A percentile compares a stretch with the other conserved stretches of the same genome.
phyloP scores from a whole-genome alignment of 2,888 invertebrate genomes.

The Cryptocephalus primarius region DNA sequence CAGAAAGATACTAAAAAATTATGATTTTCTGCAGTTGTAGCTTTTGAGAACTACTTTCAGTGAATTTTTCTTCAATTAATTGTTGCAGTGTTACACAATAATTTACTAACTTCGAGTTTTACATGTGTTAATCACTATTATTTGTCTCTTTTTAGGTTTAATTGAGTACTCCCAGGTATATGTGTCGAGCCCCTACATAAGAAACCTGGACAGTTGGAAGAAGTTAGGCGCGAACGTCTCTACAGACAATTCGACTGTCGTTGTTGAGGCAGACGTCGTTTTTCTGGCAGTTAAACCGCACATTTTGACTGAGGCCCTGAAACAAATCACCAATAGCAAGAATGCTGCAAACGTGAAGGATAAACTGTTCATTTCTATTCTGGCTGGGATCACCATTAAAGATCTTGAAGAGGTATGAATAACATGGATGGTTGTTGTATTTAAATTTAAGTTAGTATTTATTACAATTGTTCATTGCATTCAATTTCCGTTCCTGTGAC shows the following conservation, averaged over 20 bases:
- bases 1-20: too few relatives aligned
- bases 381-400: slow-evolving; percentile 63
- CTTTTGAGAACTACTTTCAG: too few relatives aligned
- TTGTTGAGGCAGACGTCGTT: slow-evolving; percentile 55
- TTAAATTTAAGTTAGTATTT: too few relatives aligned
- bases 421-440: neutral
- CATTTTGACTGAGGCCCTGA: slow-evolving; percentile 49
- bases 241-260: slow-evolving; percentile 54
- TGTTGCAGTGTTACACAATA: too few relatives aligned
- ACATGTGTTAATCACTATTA: neutral
- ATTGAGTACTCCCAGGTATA: slow-evolving; percentile 54
- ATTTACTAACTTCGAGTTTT: too few relatives aligned
- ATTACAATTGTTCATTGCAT: too few relatives aligned
- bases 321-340: slow-evolving; percentile 29
- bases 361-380: slow-evolving; percentile 68
- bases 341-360: slow-evolving; percentile 26
- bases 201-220: slow-evolving; percentile 56
- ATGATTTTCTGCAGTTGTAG: too few relatives aligned
- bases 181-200: slow-evolving; percentile 61
- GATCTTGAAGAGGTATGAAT: slow-evolving; percentile 48
- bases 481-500: too few relatives aligned
- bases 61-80: too few relatives aligned
- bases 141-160: slow-evolving; percentile 40
- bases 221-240: slow-evolving; percentile 50
- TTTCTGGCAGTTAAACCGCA: slow-evolving; percentile 85